These are phyloP conservation scores for Timema podura DNA, from an alignment of 2,888 invertebrate species.

Conservation along the genomic window DNA sequence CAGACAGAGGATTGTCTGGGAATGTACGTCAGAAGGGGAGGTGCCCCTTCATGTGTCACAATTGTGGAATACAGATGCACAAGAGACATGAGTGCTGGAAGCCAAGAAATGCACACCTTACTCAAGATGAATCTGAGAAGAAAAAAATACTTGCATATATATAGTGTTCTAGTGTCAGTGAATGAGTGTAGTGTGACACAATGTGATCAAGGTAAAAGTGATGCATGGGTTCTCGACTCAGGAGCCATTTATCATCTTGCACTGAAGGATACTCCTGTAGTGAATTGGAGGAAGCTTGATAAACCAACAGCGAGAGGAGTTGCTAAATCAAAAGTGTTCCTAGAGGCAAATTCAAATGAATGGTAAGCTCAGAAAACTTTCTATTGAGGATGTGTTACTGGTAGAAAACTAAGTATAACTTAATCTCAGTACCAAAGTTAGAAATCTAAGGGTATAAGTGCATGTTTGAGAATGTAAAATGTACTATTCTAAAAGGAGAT, in stretches of 20 bases:
- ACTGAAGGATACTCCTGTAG: background rate
- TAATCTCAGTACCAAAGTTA: background rate
- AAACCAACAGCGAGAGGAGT: background rate
- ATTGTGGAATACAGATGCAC: background rate
- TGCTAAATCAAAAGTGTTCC: slow-evolving; percentile 9
- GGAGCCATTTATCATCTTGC: slow-evolving; percentile 2
- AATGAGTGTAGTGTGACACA: slow-evolving; percentile 1
- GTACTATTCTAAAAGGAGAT: background rate
- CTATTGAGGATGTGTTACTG: background rate
- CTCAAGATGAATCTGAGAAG: background rate
- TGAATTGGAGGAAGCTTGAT: background rate
- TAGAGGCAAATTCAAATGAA: background rate
- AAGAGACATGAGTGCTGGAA: background rate
- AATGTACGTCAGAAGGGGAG: background rate
- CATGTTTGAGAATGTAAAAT: background rate
- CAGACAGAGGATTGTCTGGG: background rate
- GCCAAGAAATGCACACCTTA: background rate
- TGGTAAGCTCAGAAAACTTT: background rate
- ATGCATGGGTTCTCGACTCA: background rate
- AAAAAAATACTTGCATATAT: background rate
- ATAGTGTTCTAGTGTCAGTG: background rate
- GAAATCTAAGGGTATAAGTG: background rate
- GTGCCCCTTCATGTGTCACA: slow-evolving; percentile 1
- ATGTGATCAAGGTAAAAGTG: background rate
- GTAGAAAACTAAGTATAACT: background rate